Evolutionary conservation across 2,113 vertebrate genomes (phyloP).

Genomic region (Setophaga coronata): DNA sequence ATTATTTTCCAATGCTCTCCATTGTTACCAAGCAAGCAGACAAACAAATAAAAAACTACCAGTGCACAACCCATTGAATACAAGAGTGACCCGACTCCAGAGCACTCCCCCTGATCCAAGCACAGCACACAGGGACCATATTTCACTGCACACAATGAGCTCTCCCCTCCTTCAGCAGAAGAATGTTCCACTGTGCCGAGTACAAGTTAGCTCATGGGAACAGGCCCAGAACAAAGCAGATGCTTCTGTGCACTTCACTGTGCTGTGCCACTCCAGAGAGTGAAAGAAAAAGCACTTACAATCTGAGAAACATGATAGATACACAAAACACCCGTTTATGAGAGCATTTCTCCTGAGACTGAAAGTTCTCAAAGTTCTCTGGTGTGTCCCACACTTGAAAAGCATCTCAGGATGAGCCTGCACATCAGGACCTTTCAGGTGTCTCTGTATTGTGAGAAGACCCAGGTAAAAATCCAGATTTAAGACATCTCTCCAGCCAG

Average conservation of each 20-base stretch:
- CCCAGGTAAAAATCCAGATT: not conserved
- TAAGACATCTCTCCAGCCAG: not conserved
- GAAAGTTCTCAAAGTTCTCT: not conserved
- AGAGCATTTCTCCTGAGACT: not conserved
- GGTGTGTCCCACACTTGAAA: not conserved
- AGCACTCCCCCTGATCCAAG: not conserved
- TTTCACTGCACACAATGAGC: slow-evolving; percentile 19
- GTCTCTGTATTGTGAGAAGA: not conserved
- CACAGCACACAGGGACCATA: not conserved
- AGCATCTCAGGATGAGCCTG: not conserved
- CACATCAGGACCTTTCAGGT: not conserved
- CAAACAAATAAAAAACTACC: not conserved
- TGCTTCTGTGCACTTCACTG: not conserved
- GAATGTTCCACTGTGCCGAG: slow-evolving; percentile 4
- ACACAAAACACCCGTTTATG: not conserved
- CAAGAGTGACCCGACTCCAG: not conserved
- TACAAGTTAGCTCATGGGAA: slow-evolving; percentile 31
- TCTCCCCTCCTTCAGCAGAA: not conserved
- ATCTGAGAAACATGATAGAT: not conserved
- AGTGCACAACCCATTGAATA: not conserved
- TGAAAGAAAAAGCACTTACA: not conserved
- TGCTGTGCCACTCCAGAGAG: not conserved
- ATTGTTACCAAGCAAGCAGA: not conserved
- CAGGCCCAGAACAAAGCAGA: not conserved
- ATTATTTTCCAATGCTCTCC: not conserved